These are phyloP conservation scores for Hapalemur alaotrensis DNA, from an alignment of 2,797 vertebrate species.

Conservation along the genomic window DNA sequence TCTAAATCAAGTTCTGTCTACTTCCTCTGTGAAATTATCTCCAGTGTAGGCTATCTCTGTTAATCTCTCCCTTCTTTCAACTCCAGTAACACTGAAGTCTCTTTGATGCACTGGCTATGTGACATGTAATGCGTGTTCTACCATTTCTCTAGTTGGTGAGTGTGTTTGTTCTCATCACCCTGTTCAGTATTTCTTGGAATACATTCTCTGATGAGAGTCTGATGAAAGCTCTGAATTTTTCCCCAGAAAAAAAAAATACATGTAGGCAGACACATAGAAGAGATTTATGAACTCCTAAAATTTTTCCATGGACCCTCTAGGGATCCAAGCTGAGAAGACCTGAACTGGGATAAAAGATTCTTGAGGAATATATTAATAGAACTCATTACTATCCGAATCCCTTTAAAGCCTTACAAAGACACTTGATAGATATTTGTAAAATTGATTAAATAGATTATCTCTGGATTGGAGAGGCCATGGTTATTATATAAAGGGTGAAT, in stretches of 20 bases:
- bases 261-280: neutral
- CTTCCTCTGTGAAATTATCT: neutral
- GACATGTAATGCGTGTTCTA: neutral
- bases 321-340: neutral
- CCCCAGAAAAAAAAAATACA: neutral
- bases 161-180: neutral
- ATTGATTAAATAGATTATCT: neutral
- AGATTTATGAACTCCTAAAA: neutral
- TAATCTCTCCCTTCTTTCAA: neutral
- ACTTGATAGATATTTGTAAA: neutral
- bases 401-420: neutral
- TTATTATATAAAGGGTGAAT: neutral
- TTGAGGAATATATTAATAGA: neutral
- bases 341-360: neutral
- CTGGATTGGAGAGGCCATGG: neutral
- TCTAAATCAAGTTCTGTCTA: neutral
- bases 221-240: neutral
- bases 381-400: neutral
- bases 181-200: neutral
- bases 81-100: neutral
- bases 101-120: neutral
- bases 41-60: neutral
- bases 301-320: neutral
- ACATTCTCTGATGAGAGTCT: neutral
- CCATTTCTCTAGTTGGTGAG: neutral